Conservation (phyloP, 2,888 invertebrate species). For the Nasonovia ribisnigri region DNA sequence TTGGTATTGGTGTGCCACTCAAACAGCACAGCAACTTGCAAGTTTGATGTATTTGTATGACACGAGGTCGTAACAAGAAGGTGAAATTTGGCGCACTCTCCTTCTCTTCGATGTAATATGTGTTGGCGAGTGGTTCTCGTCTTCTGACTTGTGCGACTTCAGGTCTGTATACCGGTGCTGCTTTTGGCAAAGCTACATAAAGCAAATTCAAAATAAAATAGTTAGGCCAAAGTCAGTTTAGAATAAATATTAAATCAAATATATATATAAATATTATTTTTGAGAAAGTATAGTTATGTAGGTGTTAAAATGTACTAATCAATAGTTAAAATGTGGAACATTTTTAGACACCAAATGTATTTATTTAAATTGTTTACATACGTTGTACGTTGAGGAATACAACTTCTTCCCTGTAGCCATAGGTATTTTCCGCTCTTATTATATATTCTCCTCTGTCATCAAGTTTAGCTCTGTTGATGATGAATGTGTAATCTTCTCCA, state of each 20-base stretch:
- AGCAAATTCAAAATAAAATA: neutral
- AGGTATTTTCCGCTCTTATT: constrained; percentile 96
- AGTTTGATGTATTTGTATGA: constrained; percentile 95
- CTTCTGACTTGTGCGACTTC: constrained; percentile 81
- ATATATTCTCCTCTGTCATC: constrained; percentile 98
- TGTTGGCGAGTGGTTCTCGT: constrained; percentile 86
- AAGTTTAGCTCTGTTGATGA: constrained; percentile 94
- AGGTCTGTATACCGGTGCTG: constrained; percentile 77
- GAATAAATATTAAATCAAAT: neutral
- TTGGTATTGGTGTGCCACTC: constrained; percentile 93
- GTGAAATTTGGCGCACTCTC: constrained; percentile 96
- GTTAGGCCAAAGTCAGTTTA: neutral
- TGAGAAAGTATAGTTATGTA: neutral
- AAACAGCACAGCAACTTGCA: constrained; percentile 98
- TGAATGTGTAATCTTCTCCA: constrained; percentile 96
- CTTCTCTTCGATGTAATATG: constrained; percentile 92
- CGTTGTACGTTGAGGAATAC: constrained; percentile 97
- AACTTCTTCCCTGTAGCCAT: constrained; percentile 94
- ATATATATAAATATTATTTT: neutral
- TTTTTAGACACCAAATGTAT: neutral
- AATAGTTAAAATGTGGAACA: neutral
- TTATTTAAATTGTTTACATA: constrained; percentile 71
- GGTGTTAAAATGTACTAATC: neutral
- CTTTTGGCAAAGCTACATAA: constrained; percentile 79
- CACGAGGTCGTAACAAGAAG: constrained; percentile 97